Evolutionary conservation across 2,888 invertebrate genomes (phyloP).

Genomic region (Xylota sylvarum): DNA sequence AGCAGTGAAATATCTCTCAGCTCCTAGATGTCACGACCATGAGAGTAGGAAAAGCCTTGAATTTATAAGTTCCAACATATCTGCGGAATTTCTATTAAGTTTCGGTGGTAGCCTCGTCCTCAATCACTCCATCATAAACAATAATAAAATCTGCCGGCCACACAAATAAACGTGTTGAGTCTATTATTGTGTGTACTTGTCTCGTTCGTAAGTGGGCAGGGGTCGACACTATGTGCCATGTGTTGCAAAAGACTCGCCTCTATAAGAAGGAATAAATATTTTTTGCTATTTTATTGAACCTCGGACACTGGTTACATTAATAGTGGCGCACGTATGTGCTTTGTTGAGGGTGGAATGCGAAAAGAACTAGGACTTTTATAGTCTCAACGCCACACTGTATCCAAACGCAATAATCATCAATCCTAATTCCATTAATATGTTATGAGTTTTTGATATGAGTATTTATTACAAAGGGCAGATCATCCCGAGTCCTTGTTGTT

Average conservation of each 20-base stretch:
- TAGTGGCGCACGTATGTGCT: constrained; percentile 49
- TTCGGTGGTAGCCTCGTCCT: constrained; percentile 59
- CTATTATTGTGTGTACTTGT: constrained; percentile 67
- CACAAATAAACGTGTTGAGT: constrained; percentile 71
- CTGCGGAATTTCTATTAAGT: constrained; percentile 74
- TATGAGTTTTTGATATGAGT: constrained; percentile 77
- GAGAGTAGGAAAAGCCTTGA: constrained; percentile 64
- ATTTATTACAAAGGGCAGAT: constrained; percentile 57
- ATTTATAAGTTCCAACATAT: constrained; percentile 75
- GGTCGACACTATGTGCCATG: constrained; percentile 43
- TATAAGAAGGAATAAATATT: constrained; percentile 59
- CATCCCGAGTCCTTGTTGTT: constrained; percentile 31
- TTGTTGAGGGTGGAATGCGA: constrained; percentile 7
- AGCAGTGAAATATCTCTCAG: constrained; percentile 16
- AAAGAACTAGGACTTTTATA: constrained; percentile 42
- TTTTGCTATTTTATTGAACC: constrained; percentile 75
- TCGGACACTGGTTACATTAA: constrained; percentile 59
- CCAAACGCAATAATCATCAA: constrained; percentile 85
- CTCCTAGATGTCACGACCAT: constrained; percentile 34
- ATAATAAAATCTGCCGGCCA: constrained; percentile 72
- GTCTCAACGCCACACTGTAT: constrained; percentile 78
- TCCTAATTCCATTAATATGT: constrained; percentile 82
- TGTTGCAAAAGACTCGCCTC: constrained; percentile 44
- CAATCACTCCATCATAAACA: constrained; percentile 76
- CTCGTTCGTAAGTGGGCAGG: constrained; percentile 8